Evolutionary conservation across 1,140 invertebrate genomes (phyloP).

Genomic region (Drosophila erecta): DNA sequence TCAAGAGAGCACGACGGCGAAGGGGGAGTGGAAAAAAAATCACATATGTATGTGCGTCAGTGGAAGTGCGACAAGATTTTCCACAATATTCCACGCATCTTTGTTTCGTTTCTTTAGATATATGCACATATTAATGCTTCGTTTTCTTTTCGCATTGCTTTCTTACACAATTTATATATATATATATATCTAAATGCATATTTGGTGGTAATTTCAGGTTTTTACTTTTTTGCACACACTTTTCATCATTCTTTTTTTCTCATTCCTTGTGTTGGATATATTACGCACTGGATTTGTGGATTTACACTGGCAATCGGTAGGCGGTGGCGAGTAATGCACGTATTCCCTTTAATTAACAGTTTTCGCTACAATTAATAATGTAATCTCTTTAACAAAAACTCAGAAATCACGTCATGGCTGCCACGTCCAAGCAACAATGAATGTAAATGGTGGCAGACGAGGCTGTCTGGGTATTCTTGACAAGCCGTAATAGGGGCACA

Average conservation of each 20-base stretch:
- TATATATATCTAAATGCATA: slow-evolving; percentile 1
- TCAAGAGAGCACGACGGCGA: slow-evolving; percentile 53
- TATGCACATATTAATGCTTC: slow-evolving; percentile 46
- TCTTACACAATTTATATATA: slow-evolving; percentile 67
- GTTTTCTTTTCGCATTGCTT: slow-evolving; percentile 49
- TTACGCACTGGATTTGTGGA: slow-evolving; percentile 55
- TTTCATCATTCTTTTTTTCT: slow-evolving; percentile 27
- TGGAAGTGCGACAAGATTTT: slow-evolving; percentile 62
- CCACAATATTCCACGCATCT: slow-evolving; percentile 60
- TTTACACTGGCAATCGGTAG: slow-evolving; percentile 68
- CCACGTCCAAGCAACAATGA: slow-evolving; percentile 85
- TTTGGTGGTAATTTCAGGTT: slow-evolving; percentile 61
- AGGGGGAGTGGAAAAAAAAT: slow-evolving; percentile 65
- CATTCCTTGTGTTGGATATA: not conserved
- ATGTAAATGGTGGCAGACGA: slow-evolving; percentile 48
- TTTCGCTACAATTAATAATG: slow-evolving; percentile 64
- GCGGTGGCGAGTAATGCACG: slow-evolving; percentile 72
- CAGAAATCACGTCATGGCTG: slow-evolving; percentile 85
- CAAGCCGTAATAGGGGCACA: slow-evolving; percentile 27
- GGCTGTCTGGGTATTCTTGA: slow-evolving; percentile 38
- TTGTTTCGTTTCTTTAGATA: slow-evolving; percentile 45
- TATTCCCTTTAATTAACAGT: slow-evolving; percentile 68
- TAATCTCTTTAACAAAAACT: slow-evolving; percentile 78
- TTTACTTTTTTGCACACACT: slow-evolving; percentile 65
- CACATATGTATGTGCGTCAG: slow-evolving; percentile 51